Conservation (phyloP, 2,797 vertebrate genomes). For the Alca torda region DNA sequence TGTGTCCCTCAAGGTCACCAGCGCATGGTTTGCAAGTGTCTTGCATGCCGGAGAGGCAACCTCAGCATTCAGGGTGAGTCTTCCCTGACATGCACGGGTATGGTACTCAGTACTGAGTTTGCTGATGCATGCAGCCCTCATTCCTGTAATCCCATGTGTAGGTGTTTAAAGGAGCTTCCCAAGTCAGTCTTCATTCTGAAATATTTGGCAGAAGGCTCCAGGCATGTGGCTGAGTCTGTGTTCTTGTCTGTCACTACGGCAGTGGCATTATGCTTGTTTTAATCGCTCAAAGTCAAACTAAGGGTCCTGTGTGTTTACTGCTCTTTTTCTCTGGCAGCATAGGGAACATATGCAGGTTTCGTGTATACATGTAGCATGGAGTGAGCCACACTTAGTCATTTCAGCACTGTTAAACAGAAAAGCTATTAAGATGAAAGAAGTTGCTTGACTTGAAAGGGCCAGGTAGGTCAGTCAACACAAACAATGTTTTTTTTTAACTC, state of each 20-base stretch:
- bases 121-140: background rate
- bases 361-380: background rate
- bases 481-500: background rate
- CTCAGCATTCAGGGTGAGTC: background rate
- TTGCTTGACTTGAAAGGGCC: slow-evolving; percentile 1
- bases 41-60: background rate
- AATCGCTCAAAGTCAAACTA: background rate
- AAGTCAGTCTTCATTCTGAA: background rate
- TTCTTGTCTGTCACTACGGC: background rate
- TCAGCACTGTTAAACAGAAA: background rate
- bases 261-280: background rate
- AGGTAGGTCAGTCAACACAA: background rate
- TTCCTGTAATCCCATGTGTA: background rate
- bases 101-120: background rate
- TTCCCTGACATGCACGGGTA: background rate
- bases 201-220: background rate
- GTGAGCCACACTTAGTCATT: background rate
- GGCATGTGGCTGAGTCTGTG: background rate
- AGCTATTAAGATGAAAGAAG: slow-evolving; percentile 1
- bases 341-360: background rate
- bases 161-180: slow-evolving; percentile 7
- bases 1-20: background rate
- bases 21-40: background rate
- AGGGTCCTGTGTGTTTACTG: background rate
- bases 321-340: rapidly evolving